Conservation (phyloP, 2,888 invertebrate genomes). For the Teleogryllus oceanicus region DNA sequence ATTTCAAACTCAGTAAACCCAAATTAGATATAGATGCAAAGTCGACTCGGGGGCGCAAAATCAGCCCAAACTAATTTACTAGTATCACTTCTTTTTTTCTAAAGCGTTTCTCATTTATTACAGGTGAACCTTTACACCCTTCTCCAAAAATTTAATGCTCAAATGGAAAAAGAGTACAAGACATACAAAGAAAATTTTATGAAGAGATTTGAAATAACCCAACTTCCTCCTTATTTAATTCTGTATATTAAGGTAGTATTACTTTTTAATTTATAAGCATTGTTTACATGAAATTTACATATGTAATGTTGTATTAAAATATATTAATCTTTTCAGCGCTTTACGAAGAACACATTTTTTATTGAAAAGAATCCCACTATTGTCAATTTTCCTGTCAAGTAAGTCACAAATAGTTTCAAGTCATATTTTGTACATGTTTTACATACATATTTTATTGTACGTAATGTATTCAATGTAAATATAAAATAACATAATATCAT, state of each 20-base stretch:
- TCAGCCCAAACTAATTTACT: too few species aligned
- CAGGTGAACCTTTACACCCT: conserved; percentile 91
- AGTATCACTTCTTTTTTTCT: too few species aligned
- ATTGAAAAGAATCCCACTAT: conserved; percentile 99
- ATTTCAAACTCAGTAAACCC: too few species aligned
- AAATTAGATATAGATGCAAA: too few species aligned
- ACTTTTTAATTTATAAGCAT: conserved; percentile 20
- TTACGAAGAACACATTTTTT: conserved; percentile 98
- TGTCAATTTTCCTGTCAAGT: conserved; percentile 99
- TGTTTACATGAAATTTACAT: not conserved
- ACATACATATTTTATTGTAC: too few species aligned
- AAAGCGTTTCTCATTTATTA: conserved; percentile 39
- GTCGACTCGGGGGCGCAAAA: too few species aligned
- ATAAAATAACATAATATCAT: too few species aligned
- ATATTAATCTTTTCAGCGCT: conserved; percentile 57
- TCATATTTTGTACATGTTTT: too few species aligned
- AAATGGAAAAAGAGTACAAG: conserved; percentile 95
- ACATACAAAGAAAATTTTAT: conserved; percentile 98
- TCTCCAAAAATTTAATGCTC: conserved; percentile 93
- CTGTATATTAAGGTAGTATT: conserved; percentile 75
- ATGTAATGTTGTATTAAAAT: too few species aligned
- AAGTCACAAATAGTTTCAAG: conserved; percentile 48
- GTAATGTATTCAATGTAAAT: too few species aligned
- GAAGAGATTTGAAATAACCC: conserved; percentile 93
- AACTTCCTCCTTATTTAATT: conserved; percentile 90